Conservation (phyloP, 2,113 vertebrate genomes). For the Spilogale gracilis region DNA sequence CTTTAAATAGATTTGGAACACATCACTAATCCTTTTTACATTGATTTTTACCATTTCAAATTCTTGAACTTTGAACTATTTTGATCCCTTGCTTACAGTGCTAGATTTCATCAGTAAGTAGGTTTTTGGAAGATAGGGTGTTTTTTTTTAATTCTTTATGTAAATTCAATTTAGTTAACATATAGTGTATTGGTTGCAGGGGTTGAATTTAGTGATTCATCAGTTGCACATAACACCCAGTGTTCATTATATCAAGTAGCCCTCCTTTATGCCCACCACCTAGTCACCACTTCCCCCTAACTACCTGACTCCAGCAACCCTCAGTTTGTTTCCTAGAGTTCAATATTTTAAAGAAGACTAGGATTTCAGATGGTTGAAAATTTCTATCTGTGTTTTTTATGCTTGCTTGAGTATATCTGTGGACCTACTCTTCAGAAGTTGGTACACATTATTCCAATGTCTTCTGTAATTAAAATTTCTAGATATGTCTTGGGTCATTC, state of each 20-base stretch:
- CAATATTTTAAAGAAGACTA: background rate
- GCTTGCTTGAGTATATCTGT: background rate
- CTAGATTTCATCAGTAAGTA: background rate
- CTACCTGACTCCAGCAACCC: background rate
- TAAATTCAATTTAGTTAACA: background rate
- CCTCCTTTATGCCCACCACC: background rate
- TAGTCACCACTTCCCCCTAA: background rate
- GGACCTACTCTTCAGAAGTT: background rate
- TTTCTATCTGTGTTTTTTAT: background rate
- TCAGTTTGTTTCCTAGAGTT: background rate
- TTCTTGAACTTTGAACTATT: background rate
- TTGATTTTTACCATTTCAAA: background rate
- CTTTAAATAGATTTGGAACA: background rate
- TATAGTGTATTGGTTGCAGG: background rate
- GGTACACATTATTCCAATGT: background rate
- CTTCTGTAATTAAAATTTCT: background rate
- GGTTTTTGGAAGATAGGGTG: background rate
- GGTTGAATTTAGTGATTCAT: background rate
- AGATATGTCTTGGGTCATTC: background rate
- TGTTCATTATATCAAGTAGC: background rate
- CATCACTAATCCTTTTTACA: background rate
- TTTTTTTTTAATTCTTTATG: background rate
- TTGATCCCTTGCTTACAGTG: background rate
- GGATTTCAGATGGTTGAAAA: background rate
- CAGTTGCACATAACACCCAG: background rate